These are phyloP conservation scores for Conus ventricosus DNA, from an alignment of 1,140 invertebrate genomes.

Conservation along the genomic window DNA sequence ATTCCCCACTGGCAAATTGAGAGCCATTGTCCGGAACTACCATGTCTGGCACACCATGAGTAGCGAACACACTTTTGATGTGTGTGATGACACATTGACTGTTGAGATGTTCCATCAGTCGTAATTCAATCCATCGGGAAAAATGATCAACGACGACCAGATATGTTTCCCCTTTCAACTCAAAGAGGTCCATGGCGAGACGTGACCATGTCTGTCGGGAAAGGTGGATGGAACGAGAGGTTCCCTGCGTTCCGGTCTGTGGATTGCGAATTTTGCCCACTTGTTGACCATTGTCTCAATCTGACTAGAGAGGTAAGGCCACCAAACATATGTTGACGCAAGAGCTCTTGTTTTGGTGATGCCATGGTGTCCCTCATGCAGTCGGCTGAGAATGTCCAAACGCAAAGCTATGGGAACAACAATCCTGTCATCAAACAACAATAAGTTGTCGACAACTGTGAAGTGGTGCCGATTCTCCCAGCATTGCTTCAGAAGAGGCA, in stretches of 20 bases:
- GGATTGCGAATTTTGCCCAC: neutral
- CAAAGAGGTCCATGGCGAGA: slow-evolving; percentile 57
- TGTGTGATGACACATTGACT: slow-evolving; percentile 22
- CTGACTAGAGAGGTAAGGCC: slow-evolving; percentile 35
- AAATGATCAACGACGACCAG: slow-evolving; percentile 42
- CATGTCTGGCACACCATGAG: slow-evolving; percentile 48
- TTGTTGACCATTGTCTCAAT: slow-evolving; percentile 34
- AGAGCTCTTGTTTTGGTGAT: slow-evolving; percentile 23
- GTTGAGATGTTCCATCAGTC: neutral
- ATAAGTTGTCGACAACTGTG: slow-evolving; percentile 42
- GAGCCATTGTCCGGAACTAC: slow-evolving; percentile 69
- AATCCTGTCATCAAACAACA: slow-evolving; percentile 25
- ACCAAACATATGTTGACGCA: slow-evolving; percentile 38
- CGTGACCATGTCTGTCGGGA: slow-evolving; percentile 65
- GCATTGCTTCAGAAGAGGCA: slow-evolving; percentile 19
- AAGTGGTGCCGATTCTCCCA: slow-evolving; percentile 38
- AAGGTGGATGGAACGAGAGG: slow-evolving; percentile 66
- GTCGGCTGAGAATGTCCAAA: neutral
- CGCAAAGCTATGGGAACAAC: slow-evolving; percentile 13
- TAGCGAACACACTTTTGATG: slow-evolving; percentile 39
- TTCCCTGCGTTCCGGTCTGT: slow-evolving; percentile 10
- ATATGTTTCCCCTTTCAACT: slow-evolving; percentile 10
- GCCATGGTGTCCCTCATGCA: slow-evolving; percentile 35
- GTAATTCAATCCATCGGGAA: slow-evolving; percentile 37
- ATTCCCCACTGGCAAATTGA: slow-evolving; percentile 69